Base-by-base conservation (phyloP, 2,113 vertebrate genomes). In the Nansenia antarctica region DNA sequence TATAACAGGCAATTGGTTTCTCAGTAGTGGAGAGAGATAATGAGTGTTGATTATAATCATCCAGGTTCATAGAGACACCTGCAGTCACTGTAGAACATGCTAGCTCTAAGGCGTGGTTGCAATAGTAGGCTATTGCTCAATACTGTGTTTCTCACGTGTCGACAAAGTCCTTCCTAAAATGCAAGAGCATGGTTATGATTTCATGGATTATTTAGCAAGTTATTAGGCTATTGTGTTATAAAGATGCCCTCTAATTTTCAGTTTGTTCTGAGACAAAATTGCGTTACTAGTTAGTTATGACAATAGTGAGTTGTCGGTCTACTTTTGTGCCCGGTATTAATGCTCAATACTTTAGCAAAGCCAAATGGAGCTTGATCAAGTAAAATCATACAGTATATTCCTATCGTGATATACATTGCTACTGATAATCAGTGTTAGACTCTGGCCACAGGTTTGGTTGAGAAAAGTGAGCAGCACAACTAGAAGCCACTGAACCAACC, bases 1-100 rank as follows among this genome's bases (percentile, higher is more conserved):
- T 69, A n/a, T n/a, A 85, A 83, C 82, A 85, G 85, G 59, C 73
- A 68, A 12, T 66, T n/a, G n/a, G n/a, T 82, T 86, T 86, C 85
- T 87, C 57, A 2, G 85, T 84, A 82, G 52, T 66, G 35, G 32
- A 78, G 69, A 86, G 86, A 86, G n/a, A n/a, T n/a, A n/a, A n/a
- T 85, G 78, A 26, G 42, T 55, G 65, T 71, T 74, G 84, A 87
- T 87, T 83, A 39, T 49, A 49, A 49, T 20, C n/a, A 49, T 49
- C 18, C 20, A 49, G n/a, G 45, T 20, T 70, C 72, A n/a, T 65
- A 61, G 74, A 75, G 64, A 65, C 84, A 82, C 82, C 83, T 86
- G 84, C 68, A 45, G 45, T 62, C 73, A 54, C 18, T 11, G 12
- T 11, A 9, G 8, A 29, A 37, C 34, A 39, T 11, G 29, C 82